These are phyloP conservation scores for Corella eumyota DNA, from an alignment of 23 tunicate species.

Conservation along the genomic window DNA sequence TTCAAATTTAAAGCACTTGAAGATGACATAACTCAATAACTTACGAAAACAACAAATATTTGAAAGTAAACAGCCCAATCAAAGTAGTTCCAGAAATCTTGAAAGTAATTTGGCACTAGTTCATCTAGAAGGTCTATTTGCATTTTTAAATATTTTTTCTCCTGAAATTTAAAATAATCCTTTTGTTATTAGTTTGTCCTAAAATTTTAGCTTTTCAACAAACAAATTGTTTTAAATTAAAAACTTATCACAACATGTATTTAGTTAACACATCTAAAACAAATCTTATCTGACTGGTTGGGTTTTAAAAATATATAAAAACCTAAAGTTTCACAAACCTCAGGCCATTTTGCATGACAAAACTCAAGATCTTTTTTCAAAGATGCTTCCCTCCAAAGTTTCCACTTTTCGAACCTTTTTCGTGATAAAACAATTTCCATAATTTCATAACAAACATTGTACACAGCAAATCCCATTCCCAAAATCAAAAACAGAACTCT, in stretches of 20 bases:
- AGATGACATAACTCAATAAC: slow-evolving; percentile 6
- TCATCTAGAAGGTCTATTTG: slow-evolving; percentile 51
- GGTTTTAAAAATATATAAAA: no score
- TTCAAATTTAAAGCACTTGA: no score
- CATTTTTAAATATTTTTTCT: slow-evolving; percentile 39
- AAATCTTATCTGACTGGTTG: no score
- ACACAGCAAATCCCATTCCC: slow-evolving; percentile 30
- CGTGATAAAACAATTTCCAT: slow-evolving; percentile 44
- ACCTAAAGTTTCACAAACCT: no score
- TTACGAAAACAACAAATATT: slow-evolving; percentile 53
- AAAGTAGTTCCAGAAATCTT: slow-evolving; percentile 86
- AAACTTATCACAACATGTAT: no score
- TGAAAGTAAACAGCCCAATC: slow-evolving; percentile 82
- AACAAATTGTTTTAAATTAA: no score
- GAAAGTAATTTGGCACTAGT: slow-evolving; percentile 53
- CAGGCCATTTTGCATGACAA: slow-evolving; percentile 94
- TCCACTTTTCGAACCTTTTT: slow-evolving; percentile 49
- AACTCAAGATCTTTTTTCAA: slow-evolving; percentile 43
- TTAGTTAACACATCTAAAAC: no score
- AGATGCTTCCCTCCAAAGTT: slow-evolving; percentile 62
- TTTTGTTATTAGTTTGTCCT: no score
- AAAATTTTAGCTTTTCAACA: no score
- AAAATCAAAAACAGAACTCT: slow-evolving; percentile 42
- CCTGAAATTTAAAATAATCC: slow-evolving; percentile 27
- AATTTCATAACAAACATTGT: slow-evolving; percentile 46